Evolutionary conservation across 2,797 vertebrate species (phyloP).

Genomic region (Acanthis flammea): DNA sequence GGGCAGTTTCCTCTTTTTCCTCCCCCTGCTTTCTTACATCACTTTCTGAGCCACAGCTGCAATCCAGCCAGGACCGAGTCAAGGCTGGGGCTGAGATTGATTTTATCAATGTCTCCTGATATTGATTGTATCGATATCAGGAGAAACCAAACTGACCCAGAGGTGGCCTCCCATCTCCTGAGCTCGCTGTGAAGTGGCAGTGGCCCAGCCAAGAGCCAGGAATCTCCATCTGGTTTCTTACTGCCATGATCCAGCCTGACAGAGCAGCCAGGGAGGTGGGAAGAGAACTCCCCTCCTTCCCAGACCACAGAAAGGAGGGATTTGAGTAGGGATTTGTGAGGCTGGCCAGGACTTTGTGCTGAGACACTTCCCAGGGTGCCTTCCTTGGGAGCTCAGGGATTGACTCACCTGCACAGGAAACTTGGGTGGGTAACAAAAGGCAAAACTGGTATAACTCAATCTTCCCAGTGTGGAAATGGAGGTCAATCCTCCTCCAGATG

Average conservation of each 20-base stretch:
- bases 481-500: background rate
- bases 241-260: too few species aligned
- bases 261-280: background rate
- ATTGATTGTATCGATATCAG: background rate
- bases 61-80: fast-evolving
- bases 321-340: background rate
- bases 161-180: background rate
- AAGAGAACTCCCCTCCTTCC: background rate
- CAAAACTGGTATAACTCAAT: background rate
- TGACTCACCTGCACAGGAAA: background rate
- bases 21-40: background rate
- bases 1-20: background rate
- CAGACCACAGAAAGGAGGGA: background rate
- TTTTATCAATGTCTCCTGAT: too few species aligned
- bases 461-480: background rate
- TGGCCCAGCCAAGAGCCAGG: background rate
- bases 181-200: background rate
- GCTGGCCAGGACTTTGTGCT: background rate
- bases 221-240: background rate
- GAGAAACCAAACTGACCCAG: background rate
- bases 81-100: background rate
- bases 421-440: background rate
- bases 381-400: background rate
- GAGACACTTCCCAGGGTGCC: background rate
- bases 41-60: background rate